Evolutionary conservation across 2,113 vertebrate genomes (phyloP).

Genomic region (Corapipo altera): DNA sequence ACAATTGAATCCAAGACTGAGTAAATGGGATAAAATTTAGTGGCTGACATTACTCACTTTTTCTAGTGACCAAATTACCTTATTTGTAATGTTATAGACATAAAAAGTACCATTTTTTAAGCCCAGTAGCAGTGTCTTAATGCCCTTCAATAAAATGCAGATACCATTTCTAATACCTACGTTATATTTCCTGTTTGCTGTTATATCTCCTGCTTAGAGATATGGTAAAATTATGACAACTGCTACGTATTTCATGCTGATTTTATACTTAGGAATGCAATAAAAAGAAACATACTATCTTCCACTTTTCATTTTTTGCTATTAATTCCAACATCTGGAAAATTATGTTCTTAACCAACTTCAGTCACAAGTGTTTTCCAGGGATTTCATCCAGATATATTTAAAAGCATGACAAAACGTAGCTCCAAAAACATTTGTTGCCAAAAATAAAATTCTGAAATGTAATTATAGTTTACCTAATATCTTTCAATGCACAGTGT

Average conservation of each 20-base stretch:
- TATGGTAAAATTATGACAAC: neutral
- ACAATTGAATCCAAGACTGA: neutral
- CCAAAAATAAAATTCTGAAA: neutral
- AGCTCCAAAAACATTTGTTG: neutral
- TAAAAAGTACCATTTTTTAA: neutral
- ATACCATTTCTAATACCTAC: neutral
- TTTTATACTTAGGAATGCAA: neutral
- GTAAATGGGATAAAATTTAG: neutral
- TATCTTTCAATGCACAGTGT: neutral
- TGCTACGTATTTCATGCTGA: neutral
- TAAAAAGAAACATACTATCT: neutral
- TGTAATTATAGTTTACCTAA: conserved; percentile 1
- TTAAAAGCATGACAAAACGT: neutral
- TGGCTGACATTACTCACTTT: neutral
- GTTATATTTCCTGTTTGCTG: neutral
- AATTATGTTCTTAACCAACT: conserved; percentile 21
- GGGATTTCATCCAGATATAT: neutral
- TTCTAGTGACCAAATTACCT: neutral
- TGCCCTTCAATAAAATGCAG: neutral
- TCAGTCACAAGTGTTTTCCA: neutral
- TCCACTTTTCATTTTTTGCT: neutral
- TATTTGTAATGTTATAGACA: neutral
- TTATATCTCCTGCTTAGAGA: neutral
- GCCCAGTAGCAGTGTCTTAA: neutral
- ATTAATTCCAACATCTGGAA: neutral